Evolutionary conservation across 2,113 vertebrate species (phyloP), one percentile per base, ranked within the genome.

Genomic region (Callithrix jacchus): DNA sequence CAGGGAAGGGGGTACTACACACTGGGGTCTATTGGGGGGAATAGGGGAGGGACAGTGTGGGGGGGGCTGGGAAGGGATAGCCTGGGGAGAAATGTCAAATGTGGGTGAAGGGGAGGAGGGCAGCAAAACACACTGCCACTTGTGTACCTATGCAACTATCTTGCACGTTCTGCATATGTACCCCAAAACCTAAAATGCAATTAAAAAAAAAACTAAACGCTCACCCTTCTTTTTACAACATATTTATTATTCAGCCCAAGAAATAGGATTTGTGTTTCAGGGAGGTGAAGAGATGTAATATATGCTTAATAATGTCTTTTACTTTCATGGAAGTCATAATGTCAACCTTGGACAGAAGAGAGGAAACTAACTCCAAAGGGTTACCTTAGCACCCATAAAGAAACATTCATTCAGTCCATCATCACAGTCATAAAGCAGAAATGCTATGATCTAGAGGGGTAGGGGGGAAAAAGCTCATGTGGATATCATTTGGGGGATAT

Each of bases 211-310:
- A 87, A 74, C 18, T 30, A 77, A 23, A 68, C 37, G 5, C 8
- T 49, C 10, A 74, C 17, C 25, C 5, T 80, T 96, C 30, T 89
- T 95, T 30, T 47, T 81, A 77, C 8, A 85, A 64, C 21, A 9
- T 2, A 87, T 84, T 91, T 32, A 83, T 92, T 94, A 88, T 45
- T 96, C 14, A 91, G 87, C 20, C 76, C 18, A 89, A 77, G 45
- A 91, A 85, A 87, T 6, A 84, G 16, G 64, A 49, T 70, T 68
- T 30, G 56, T 84, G 12, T 84, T 96, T 81, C 45, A 93, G 61
- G 30, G 40, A 93, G 32, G 30, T 61, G 49, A 93, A 54, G 17
- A 49, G 71, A 74, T 37, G 7, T 71, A 82, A 89, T 14, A 4
- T 52, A 66, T 56, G 45, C 17, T 84, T 40, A 74, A 17, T 61